A percentile compares a stretch with the other conserved stretches of the same genome.
These are phyloP conservation scores for Chelonoidis abingdonii DNA, from an alignment of 2,113 vertebrate species.

Conservation along the genomic window DNA sequence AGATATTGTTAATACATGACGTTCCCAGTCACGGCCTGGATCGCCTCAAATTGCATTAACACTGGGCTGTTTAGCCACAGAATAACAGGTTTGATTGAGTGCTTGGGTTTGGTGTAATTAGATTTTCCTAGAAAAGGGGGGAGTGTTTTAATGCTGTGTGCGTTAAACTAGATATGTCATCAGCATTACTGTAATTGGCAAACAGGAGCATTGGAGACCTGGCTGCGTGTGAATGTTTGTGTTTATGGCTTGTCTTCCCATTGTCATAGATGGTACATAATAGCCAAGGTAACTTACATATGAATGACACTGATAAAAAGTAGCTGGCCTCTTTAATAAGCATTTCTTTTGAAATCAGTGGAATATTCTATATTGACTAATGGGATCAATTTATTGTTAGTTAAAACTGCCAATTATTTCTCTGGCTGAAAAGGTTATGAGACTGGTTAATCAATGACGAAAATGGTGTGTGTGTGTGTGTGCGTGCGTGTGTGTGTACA, in stretches of 20 bases:
- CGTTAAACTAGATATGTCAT: conserved; percentile 87
- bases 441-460: conserved; percentile 72
- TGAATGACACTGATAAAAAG: conserved; percentile 51
- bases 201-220: conserved; percentile 76
- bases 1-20: conserved; percentile 93
- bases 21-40: conserved; percentile 86
- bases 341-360: conserved; percentile 53
- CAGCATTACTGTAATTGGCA: conserved; percentile 86
- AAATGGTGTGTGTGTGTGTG: neutral
- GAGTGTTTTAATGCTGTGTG: conserved; percentile 83
- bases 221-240: conserved; percentile 74
- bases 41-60: conserved; percentile 91
- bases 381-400: conserved; percentile 78
- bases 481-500: neutral
- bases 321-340: conserved; percentile 72
- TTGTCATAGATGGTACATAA: conserved; percentile 62
- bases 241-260: conserved; percentile 73
- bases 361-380: conserved; percentile 76
- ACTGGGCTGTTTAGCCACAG: conserved; percentile 89
- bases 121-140: conserved; percentile 86
- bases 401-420: conserved; percentile 80
- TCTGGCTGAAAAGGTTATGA: conserved; percentile 65
- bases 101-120: conserved; percentile 90
- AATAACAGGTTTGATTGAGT: conserved; percentile 93
- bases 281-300: conserved; percentile 55